These are phyloP conservation scores for Alligator mississippiensis DNA, from an alignment of 2,113 vertebrate species.

Conservation along the genomic window DNA sequence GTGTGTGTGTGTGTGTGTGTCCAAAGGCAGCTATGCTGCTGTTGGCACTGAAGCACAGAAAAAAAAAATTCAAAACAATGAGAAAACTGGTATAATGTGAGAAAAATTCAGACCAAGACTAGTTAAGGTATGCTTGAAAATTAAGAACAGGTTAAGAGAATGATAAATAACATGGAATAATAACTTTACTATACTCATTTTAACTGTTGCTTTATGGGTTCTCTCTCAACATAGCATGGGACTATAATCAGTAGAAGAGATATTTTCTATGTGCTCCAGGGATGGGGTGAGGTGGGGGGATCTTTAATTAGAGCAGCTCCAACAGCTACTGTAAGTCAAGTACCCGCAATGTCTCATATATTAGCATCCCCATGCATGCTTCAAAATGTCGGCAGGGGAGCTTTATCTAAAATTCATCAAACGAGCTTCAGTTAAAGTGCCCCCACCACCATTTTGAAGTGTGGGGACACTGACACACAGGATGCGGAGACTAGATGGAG, in stretches of 20 bases:
- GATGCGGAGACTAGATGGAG: too few species aligned
- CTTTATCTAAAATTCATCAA: too few species aligned
- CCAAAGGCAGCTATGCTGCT: neutral
- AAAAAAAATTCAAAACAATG: neutral
- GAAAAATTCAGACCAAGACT: neutral
- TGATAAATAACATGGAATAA: neutral
- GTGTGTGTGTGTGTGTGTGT: neutral
- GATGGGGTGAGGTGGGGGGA: neutral
- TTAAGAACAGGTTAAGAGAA: neutral
- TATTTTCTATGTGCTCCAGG: neutral
- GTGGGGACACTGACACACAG: too few species aligned
- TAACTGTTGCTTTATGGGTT: neutral
- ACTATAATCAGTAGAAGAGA: neutral
- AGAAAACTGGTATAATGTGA: neutral
- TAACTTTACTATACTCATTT: neutral
- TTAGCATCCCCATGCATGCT: too few species aligned
- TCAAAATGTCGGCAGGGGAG: too few species aligned
- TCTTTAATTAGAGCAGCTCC: too few species aligned
- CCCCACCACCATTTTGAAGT: too few species aligned
- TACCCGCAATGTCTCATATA: too few species aligned
- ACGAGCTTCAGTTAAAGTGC: too few species aligned
- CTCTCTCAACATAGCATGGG: neutral
- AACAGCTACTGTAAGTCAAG: too few species aligned
- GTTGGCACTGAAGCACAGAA: neutral
- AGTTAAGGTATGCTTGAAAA: slow-evolving; percentile 27